A percentile compares a stretch with the other conserved stretches of the same genome.
Conservation (phyloP, 2,113 vertebrate species). For the Coptodon bakossiorum region DNA sequence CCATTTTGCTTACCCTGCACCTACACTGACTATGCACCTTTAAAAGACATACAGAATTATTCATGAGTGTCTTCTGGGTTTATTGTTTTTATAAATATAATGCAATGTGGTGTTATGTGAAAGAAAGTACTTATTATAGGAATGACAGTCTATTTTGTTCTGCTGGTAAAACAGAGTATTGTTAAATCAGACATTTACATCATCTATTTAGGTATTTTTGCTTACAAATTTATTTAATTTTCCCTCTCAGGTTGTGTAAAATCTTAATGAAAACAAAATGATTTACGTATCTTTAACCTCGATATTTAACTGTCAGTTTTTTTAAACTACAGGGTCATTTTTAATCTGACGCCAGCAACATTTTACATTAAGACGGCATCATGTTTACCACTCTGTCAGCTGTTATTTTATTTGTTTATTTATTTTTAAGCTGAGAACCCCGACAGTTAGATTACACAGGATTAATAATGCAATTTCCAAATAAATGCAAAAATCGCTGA, state of each 20-base stretch:
- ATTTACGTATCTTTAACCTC: neutral
- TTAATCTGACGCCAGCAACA: neutral
- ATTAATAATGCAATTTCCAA: neutral
- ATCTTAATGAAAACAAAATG: neutral
- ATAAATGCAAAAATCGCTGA: neutral
- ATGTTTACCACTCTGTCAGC: neutral
- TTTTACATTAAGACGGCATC: neutral
- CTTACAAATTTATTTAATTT: neutral
- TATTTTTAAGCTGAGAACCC: neutral
- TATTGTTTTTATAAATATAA: neutral
- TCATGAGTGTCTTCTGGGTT: neutral
- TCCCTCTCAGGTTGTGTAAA: neutral
- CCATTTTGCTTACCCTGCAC: neutral
- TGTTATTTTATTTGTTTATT: accelerated
- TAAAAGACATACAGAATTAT: neutral
- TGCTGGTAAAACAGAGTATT: neutral
- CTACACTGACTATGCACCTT: neutral
- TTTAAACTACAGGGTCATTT: neutral
- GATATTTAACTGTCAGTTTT: neutral
- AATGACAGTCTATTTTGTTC: neutral
- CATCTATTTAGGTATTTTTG: neutral
- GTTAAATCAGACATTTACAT: neutral
- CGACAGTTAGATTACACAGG: neutral
- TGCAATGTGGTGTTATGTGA: accelerated
- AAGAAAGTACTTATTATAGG: neutral